Evolutionary conservation across 2,888 invertebrate genomes (phyloP).

Genomic region (Lasioglossum morio): DNA sequence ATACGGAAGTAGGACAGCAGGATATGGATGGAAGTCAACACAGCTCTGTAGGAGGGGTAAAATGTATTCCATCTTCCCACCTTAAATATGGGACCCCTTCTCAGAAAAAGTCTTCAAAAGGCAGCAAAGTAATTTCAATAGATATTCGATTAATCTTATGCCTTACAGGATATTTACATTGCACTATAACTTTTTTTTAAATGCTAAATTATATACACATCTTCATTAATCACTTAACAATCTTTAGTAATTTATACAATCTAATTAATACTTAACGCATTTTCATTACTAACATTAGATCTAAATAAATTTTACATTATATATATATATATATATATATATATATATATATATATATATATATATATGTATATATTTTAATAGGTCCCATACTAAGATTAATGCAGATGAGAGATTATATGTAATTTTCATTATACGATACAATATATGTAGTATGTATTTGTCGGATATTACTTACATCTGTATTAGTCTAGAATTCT

Average conservation of each 20-base stretch:
- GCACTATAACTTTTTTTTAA: constrained; percentile 63
- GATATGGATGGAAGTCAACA: constrained; percentile 84
- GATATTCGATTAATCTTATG: constrained; percentile 69
- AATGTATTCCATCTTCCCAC: constrained; percentile 82
- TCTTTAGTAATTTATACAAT: constrained; percentile 36
- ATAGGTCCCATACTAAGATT: constrained; percentile 68
- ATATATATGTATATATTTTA: constrained; percentile 40
- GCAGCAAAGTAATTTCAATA: constrained; percentile 81
- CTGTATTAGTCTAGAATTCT: constrained; percentile 66
- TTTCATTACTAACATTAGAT: constrained; percentile 64
- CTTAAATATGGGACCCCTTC: constrained; percentile 80
- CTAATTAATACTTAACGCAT: constrained; percentile 58
- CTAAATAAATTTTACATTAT: constrained; percentile 49
- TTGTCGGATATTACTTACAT: constrained; percentile 32
- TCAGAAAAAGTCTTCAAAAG: constrained; percentile 82
- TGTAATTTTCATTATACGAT: constrained; percentile 5
- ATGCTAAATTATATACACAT: constrained; percentile 54
- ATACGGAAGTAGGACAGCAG: constrained; percentile 85
- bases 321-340: no score
- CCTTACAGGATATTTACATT: constrained; percentile 63
- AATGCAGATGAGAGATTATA: constrained; percentile 61
- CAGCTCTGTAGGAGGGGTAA: constrained; percentile 78
- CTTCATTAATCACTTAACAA: constrained; percentile 65
- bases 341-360: no score
- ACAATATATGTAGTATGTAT: constrained; percentile 17